Conservation (phyloP, 2,888 invertebrate genomes). For the Oxytorus armatus region DNA sequence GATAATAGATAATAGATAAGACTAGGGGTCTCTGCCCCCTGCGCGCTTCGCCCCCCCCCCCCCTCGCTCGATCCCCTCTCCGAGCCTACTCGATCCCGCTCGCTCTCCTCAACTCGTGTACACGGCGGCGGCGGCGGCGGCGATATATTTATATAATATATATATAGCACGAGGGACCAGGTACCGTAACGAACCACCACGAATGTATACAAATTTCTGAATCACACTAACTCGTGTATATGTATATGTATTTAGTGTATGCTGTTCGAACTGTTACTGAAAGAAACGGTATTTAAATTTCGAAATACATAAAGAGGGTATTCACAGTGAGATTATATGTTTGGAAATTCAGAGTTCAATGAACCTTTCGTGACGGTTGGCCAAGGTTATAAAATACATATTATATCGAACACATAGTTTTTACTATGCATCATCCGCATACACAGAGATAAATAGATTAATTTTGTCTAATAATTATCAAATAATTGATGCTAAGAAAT, state of each 20-base stretch:
- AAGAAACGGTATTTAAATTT: conserved; percentile 68
- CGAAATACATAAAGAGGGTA: conserved; percentile 49
- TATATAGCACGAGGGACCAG: conserved; percentile 30
- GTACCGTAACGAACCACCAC: conserved; percentile 58
- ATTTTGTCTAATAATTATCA: too few relatives aligned
- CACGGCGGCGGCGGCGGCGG: too few relatives aligned
- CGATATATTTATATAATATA: too few relatives aligned
- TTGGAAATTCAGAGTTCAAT: conserved; percentile 52
- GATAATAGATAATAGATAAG: too few relatives aligned
- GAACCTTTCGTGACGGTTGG: conserved; percentile 48
- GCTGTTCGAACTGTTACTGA: conserved; percentile 38
- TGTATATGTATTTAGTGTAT: conserved; percentile 8
- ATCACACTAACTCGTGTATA: conserved; percentile 8
- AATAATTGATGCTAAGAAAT: conserved; percentile 48
- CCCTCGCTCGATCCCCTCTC: too few relatives aligned
- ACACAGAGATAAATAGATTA: too few relatives aligned
- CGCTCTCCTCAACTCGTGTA: too few relatives aligned
- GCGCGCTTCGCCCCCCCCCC: too few relatives aligned
- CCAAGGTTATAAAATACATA: conserved; percentile 30
- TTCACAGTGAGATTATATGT: conserved; percentile 25
- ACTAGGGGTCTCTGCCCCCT: too few relatives aligned
- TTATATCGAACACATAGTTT: conserved; percentile 5
- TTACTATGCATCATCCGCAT: not conserved
- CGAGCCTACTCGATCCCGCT: too few relatives aligned
- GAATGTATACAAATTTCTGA: conserved; percentile 50